Evolutionary conservation across 2,888 invertebrate genomes (phyloP), one percentile per base, ranked within the genome.

Genomic region (Athrips mouffetella): DNA sequence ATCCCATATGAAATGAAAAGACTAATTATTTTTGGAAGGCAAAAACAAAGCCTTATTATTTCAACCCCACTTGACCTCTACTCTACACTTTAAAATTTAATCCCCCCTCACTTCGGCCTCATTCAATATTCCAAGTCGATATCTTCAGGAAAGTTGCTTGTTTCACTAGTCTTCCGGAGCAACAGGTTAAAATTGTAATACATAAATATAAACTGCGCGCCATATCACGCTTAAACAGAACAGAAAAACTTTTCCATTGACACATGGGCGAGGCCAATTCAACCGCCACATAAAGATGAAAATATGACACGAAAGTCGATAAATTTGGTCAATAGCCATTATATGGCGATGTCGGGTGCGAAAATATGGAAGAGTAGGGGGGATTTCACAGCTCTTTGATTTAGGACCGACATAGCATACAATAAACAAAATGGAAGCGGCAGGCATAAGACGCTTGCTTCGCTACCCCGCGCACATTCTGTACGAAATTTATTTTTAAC

Each of bases 281-380:
- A 65, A 68, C 67, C 63, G 67, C 68, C 73, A 74, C 80, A 84
- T 80, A 82, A 81, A 80, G 78, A 83, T 80, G 79, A 77, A 82
- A 84, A 83, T 81, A 82, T 80, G 83, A 82, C 83, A 77, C 73
- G 74, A 80, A 80, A 80, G 79, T 81, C 84, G 76, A 85, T 87
- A 85, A 86, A 87, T 87, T 84, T 82, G 79, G 78, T 82, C 85
- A 83, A 85, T 81, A 78, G 84, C 84, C 74, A 85, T 87, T 86
- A 86, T 79, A 82, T 77, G 80, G 76, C 80, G 77, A 73, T 79
- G 80, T 77, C 70, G 78, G 76, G 87, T 76, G 85, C 74, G 84
- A 85, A 86, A 85, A 86, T 86, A 84, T 85, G 82, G 81, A 77
- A 79, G 80, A 70, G 74, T 66, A 76, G 74, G 37, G 79, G 53